Evolutionary conservation across 1,140 invertebrate genomes (phyloP).

Genomic region (Drosophila pachea): DNA sequence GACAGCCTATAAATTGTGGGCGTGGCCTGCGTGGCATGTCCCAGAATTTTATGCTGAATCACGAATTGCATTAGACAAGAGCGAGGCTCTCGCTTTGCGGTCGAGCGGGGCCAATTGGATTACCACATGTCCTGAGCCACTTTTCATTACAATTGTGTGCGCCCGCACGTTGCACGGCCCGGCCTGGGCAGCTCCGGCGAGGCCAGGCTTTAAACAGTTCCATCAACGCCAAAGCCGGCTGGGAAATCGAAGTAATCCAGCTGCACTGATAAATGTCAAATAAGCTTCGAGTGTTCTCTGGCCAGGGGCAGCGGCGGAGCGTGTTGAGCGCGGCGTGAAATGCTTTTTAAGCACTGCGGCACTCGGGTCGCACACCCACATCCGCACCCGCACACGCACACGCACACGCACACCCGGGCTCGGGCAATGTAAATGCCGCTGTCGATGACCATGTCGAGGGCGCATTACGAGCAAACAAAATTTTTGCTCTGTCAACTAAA

Average conservation of each 20-base stretch:
- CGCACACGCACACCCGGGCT: slow-evolving; percentile 5
- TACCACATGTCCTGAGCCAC: slow-evolving; percentile 53
- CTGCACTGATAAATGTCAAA: slow-evolving; percentile 75
- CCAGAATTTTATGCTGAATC: slow-evolving; percentile 73
- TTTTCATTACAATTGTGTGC: slow-evolving; percentile 67
- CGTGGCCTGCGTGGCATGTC: slow-evolving; percentile 17
- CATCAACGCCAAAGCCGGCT: slow-evolving; percentile 59
- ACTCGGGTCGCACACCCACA: slow-evolving; percentile 36
- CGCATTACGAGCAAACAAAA: slow-evolving; percentile 75
- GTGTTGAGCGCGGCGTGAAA: slow-evolving; percentile 47
- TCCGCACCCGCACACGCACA: slow-evolving; percentile 9
- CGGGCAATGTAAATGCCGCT: slow-evolving; percentile 36
- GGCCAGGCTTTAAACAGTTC: slow-evolving; percentile 57
- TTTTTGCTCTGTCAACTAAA: slow-evolving; percentile 74
- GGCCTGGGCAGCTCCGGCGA: slow-evolving; percentile 26
- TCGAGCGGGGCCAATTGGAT: slow-evolving; percentile 63
- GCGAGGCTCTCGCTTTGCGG: slow-evolving; percentile 29
- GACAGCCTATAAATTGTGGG: slow-evolving; percentile 63
- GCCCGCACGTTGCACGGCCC: slow-evolving; percentile 31
- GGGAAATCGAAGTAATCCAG: slow-evolving; percentile 53
- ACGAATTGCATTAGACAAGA: slow-evolving; percentile 72
- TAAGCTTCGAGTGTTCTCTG: slow-evolving; percentile 60
- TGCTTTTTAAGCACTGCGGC: slow-evolving; percentile 75
- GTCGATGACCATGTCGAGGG: slow-evolving; percentile 43
- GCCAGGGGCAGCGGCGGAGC: neutral